Conservation (phyloP, 2,888 invertebrate species). For the Beris morrisii region DNA sequence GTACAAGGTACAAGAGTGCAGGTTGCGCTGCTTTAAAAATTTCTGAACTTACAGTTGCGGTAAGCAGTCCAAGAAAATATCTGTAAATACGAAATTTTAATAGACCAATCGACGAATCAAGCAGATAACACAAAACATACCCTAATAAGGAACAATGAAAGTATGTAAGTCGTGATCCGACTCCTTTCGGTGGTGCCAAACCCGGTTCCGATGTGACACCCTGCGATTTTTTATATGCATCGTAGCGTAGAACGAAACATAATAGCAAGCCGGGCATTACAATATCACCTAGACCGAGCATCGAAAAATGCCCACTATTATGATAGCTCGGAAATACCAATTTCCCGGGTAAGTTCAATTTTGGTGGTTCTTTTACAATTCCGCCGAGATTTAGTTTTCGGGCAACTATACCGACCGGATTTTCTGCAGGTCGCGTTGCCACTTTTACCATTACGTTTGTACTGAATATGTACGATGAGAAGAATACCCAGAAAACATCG, state of each 20-base stretch:
- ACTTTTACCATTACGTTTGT: constrained; percentile 98
- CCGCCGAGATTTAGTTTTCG: constrained; percentile 89
- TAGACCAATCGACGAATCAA: neutral
- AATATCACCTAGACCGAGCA: constrained; percentile 84
- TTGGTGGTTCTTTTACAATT: constrained; percentile 89
- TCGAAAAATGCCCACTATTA: constrained; percentile 94
- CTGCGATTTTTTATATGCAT: constrained; percentile 90
- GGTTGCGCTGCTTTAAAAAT: constrained; percentile 98
- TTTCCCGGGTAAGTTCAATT: constrained; percentile 94
- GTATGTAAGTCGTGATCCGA: constrained; percentile 79
- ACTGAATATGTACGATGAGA: constrained; percentile 97
- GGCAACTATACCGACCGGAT: constrained; percentile 91
- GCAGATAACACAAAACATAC: constrained; percentile 45
- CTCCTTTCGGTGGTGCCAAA: constrained; percentile 61
- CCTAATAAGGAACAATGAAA: constrained; percentile 98
- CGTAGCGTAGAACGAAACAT: constrained; percentile 95
- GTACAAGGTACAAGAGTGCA: constrained; percentile 94
- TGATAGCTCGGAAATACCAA: constrained; percentile 97
- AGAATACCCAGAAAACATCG: constrained; percentile 99
- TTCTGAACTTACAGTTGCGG: constrained; percentile 96
- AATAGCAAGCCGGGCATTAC: constrained; percentile 95
- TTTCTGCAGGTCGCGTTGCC: constrained; percentile 83
- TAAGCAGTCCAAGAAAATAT: constrained; percentile 93
- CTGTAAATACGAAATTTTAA: constrained; percentile 40
- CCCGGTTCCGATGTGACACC: constrained; percentile 61